phyloP scores from a whole-genome alignment of 2,797 vertebrate species.

The Halcyon smyrnensis region DNA sequence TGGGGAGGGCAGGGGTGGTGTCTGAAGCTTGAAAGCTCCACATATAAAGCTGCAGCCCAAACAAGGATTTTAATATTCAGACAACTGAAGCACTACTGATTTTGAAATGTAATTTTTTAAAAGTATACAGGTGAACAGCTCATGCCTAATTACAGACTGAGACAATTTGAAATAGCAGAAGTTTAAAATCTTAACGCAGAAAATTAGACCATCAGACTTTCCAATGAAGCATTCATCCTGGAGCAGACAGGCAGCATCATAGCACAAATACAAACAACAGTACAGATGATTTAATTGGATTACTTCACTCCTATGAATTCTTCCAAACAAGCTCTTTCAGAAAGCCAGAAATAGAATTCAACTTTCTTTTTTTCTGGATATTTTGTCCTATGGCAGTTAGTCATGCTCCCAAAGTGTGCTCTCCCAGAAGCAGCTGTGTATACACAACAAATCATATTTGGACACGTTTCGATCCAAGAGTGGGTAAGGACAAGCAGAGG shows the following conservation, averaged over 20 bases:
- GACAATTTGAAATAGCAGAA: slow-evolving; percentile 2
- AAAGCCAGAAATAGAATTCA: background rate
- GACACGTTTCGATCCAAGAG: slow-evolving; percentile 6
- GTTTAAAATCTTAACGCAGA: background rate
- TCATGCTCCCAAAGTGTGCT: background rate
- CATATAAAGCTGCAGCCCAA: background rate
- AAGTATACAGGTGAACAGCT: background rate
- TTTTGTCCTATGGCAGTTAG: background rate
- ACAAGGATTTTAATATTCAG: background rate
- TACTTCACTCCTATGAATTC: background rate
- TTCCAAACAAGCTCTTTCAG: background rate
- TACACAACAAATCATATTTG: slow-evolving; percentile 26
- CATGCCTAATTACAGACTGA: background rate
- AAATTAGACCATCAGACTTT: slow-evolving; percentile 21
- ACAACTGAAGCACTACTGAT: background rate
- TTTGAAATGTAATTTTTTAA: slow-evolving; percentile 1
- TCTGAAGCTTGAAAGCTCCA: background rate
- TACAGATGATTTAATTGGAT: background rate
- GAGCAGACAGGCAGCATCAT: background rate
- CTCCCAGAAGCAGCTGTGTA: background rate
- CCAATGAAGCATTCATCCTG: background rate
- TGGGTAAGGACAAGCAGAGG: slow-evolving; percentile 54
- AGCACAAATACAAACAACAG: slow-evolving; percentile 8
- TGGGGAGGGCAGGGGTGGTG: rapidly evolving
- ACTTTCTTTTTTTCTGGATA: background rate